A percentile compares a stretch with the other conserved stretches of the same genome.
Evolutionary conservation across 1,140 invertebrate genomes (phyloP).

Genomic region (Fopius arisanus): DNA sequence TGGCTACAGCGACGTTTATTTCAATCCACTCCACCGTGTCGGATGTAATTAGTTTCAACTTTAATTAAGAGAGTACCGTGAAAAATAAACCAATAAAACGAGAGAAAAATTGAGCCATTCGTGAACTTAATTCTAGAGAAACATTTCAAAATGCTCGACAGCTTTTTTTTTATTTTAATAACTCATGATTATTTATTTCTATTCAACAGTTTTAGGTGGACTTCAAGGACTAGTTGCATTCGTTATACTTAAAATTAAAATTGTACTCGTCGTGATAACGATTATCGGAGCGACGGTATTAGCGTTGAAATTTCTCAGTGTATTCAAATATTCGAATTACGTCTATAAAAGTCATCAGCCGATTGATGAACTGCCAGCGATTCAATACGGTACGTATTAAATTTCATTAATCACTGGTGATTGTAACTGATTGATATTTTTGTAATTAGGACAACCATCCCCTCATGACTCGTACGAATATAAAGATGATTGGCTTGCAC

Average conservation of each 20-base stretch:
- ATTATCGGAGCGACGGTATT: slow-evolving; percentile 40
- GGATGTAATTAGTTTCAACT: slow-evolving; percentile 53
- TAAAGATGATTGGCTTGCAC: background rate
- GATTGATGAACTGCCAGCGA: background rate
- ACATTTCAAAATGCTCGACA: background rate
- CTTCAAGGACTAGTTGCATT: slow-evolving; percentile 44
- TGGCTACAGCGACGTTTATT: slow-evolving; percentile 48
- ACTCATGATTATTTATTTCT: background rate
- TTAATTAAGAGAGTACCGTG: background rate
- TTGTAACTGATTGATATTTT: background rate
- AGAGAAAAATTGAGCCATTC: background rate
- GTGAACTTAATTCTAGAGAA: background rate
- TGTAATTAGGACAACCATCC: too few species aligned
- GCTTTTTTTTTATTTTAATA: background rate
- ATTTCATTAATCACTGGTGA: background rate
- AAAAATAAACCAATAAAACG: background rate
- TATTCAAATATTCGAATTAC: slow-evolving; percentile 20
- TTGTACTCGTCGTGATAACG: slow-evolving; percentile 41
- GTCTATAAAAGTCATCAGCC: slow-evolving; percentile 29
- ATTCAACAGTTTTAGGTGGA: slow-evolving; percentile 45
- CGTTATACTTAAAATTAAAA: slow-evolving; percentile 49
- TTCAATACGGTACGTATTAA: background rate
- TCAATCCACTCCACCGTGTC: slow-evolving; percentile 37
- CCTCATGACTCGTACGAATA: background rate
- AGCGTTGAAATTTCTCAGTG: slow-evolving; percentile 18